These are phyloP conservation scores for Bovichtus variegatus DNA, from an alignment of 2,797 vertebrate genomes.

Conservation along the genomic window DNA sequence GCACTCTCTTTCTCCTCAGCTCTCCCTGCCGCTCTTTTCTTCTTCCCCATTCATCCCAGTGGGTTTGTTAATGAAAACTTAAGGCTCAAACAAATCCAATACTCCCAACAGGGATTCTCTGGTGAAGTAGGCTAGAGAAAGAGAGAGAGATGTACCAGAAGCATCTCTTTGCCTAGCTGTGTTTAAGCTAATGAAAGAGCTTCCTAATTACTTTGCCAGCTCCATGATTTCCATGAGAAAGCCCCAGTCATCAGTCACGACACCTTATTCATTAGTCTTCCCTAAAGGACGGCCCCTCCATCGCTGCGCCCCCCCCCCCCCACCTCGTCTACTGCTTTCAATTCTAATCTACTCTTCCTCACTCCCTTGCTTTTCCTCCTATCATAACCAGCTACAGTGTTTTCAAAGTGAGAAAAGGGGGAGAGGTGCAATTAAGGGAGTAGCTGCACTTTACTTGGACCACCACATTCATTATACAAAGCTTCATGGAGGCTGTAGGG, in stretches of 20 bases:
- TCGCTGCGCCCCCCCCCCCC: background rate
- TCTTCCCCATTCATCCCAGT: slow-evolving; percentile 44
- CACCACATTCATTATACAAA: slow-evolving; percentile 17
- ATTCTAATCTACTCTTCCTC: slow-evolving; percentile 47
- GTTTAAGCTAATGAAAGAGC: slow-evolving; percentile 77
- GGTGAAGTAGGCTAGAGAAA: slow-evolving; percentile 41
- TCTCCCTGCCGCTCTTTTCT: slow-evolving; percentile 19
- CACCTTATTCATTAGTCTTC: slow-evolving; percentile 80
- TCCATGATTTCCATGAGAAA: slow-evolving; percentile 79
- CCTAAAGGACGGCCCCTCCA: slow-evolving; percentile 48
- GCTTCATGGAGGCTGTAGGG: slow-evolving; percentile 3
- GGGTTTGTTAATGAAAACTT: slow-evolving; percentile 73
- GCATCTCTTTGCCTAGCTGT: slow-evolving; percentile 64
- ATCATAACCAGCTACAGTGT: slow-evolving; percentile 35
- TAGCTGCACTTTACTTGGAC: slow-evolving; percentile 17
- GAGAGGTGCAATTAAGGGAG: slow-evolving; percentile 32
- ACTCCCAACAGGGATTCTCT: slow-evolving; percentile 58
- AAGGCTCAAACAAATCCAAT: slow-evolving; percentile 65
- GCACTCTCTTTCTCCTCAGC: slow-evolving; percentile 20
- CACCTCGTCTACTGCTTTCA: slow-evolving; percentile 35
- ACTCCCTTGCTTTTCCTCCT: slow-evolving; percentile 17
- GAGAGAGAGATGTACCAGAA: slow-evolving; percentile 49
- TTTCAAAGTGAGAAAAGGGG: slow-evolving; percentile 21
- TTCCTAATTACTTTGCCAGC: slow-evolving; percentile 75
- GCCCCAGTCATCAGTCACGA: slow-evolving; percentile 77